Base-by-base conservation (phyloP, 2,113 vertebrate species). In the Odontesthes bonariensis region DNA sequence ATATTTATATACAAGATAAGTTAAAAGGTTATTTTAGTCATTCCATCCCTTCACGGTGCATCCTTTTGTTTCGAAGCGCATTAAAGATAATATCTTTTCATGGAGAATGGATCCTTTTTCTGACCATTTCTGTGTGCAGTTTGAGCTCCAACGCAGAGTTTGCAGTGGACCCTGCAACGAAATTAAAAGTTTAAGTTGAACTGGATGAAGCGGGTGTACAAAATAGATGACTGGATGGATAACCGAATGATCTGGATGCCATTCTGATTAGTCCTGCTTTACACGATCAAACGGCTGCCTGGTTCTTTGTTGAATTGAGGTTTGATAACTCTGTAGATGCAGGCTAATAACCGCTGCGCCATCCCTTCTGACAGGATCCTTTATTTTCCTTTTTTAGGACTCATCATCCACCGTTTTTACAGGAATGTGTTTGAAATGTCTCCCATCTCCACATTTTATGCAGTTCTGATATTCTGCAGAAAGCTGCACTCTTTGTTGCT, bases 181-280 rank as follows among this genome's bases (percentile, higher is more conserved):
- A 62, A 83, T 12, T 11, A 9, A 38, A 51, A 22, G 69, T 10
- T 68, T 60, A 19, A 57, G 27, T 72, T 20, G 19, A 38, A 62
- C 76, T 6, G 35, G 35, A 38, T 38, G 35, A 38, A 38, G 35
- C 35, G 35, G 5, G 35, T 10, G 35, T 1, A 38, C 2, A 38
- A 38, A 38, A 38, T 38, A 38, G 35, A 38, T 38, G 35, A 5
- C 6, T 10, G 35, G 35, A 38, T 38, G 35, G 35, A 54, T 71
- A 47, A 73, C 73, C 53, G 44, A 74, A 83, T 75, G 54, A 76
- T 76, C 16, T 54, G 61, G 60, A 51, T 59, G 75, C 75, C 79
- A n/a, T 17, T 65, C 32, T 67, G 70, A 90, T 83, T 83, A 64
- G 85, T 79, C 68, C 65, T 6, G 61, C 73, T 67, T 46, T 77